phyloP scores from a whole-genome alignment of 1,140 invertebrate species.

The Melanaphis sacchari region DNA sequence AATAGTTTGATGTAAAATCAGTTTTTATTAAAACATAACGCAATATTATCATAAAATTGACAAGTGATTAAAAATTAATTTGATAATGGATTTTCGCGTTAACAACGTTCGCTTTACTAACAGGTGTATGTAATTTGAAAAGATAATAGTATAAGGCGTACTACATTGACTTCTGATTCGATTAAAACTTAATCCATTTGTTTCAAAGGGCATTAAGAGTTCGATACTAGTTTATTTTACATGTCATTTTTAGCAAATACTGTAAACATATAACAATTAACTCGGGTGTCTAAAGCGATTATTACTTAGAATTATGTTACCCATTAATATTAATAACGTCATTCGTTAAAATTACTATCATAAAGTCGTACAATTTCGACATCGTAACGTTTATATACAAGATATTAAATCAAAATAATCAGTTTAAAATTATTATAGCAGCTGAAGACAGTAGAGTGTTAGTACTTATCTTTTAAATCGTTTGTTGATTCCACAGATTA shows the following conservation, averaged over 20 bases:
- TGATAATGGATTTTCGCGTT: not conserved
- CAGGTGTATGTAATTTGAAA: not conserved
- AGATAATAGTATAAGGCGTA: not conserved
- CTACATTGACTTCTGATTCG: not conserved
- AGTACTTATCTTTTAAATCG: not conserved
- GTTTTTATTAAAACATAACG: not conserved
- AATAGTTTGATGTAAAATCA: not conserved
- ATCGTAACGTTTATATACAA: not conserved
- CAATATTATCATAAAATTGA: not conserved
- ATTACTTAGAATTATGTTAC: not conserved
- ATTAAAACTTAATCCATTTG: conserved; percentile 34
- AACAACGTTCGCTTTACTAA: not conserved
- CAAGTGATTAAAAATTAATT: not conserved
- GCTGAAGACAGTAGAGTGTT: too few species aligned
- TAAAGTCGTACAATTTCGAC: not conserved
- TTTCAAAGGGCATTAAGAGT: not conserved
- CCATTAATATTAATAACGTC: not conserved
- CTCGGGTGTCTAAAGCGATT: not conserved
- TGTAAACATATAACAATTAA: not conserved
- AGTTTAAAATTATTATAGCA: not conserved
- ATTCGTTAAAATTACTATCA: not conserved
- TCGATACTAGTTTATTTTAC: not conserved
- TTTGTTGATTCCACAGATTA: not conserved
- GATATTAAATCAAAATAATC: not conserved
- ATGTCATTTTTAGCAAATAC: not conserved